Percentiles rank a stretch among this genome's conserved stretches.
phyloP scores from a whole-genome alignment of 2,888 invertebrate genomes.

The Drosophila demipolita region DNA sequence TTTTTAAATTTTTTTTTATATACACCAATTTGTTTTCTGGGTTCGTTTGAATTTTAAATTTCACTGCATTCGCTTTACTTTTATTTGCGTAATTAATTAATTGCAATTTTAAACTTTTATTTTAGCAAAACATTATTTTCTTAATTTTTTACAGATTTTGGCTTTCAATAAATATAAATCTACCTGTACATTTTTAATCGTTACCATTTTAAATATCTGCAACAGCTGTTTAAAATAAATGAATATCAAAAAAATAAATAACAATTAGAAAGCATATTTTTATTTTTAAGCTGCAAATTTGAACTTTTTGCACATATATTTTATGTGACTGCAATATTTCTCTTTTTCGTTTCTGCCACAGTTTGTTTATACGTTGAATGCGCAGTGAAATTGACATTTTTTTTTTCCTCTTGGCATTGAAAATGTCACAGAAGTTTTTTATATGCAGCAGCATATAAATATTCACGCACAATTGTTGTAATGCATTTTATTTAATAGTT shows the following conservation, averaged over 20 bases:
- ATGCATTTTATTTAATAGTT: slow-evolving; percentile 63
- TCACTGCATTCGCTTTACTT: background rate
- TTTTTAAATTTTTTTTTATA: background rate
- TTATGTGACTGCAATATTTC: slow-evolving; percentile 14
- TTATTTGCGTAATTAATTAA: background rate
- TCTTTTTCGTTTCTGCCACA: background rate
- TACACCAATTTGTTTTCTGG: background rate
- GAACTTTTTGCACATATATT: background rate
- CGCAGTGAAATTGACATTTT: slow-evolving; percentile 25
- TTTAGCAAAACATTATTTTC: no score
- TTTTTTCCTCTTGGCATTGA: slow-evolving; percentile 15
- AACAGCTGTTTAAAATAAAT: background rate
- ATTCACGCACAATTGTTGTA: slow-evolving; percentile 61
- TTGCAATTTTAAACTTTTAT: no score
- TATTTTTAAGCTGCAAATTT: background rate
- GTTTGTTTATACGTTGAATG: background rate
- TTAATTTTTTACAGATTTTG: background rate
- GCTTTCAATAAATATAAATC: background rate
- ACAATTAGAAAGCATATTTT: background rate
- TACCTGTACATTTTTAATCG: background rate
- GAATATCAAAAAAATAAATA: background rate
- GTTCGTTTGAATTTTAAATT: background rate
- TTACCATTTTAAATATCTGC: no score
- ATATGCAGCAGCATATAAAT: slow-evolving; percentile 44
- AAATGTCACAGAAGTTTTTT: slow-evolving; percentile 19